Base-by-base conservation (phyloP, 2,888 invertebrate species). In the Mythimna loreyi region DNA sequence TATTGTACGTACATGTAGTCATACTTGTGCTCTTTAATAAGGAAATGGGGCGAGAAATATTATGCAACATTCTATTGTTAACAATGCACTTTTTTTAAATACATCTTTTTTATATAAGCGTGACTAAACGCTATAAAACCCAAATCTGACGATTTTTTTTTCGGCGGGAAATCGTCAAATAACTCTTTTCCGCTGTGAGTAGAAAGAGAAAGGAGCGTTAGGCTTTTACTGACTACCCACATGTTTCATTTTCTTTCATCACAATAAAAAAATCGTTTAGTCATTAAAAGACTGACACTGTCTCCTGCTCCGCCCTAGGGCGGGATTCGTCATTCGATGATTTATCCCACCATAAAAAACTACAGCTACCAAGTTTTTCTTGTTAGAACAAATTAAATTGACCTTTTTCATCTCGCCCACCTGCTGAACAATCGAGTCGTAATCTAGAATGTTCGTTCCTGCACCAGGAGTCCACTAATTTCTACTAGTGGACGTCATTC, bases 1-100 rank as follows among this genome's bases (percentile, higher is more conserved):
- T 25, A n/a, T 45, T 52, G 23, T 28, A 61, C 50, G 19, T 60
- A 72, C 36, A 56, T 50, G 57, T 52, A 75, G 28, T 21, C 33
- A 65, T 23, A 11, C 56, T 57, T 57, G 45, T 45, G 28, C 28
- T 64, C 3, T 16, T 45, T 8, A 16, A 8, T 49, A 28, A 2
- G 28, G 40, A 43, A 49, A 16, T 2, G 23, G 25, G 49, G 33
- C 40, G 49, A 50, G 43, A 9, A 33, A n/a, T 67, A 21, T 13
- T 43, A 23, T 43, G 9, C 36, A n/a, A 7, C 36, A n/a, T 72
- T 8, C 19, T 72, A 13, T 52, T 43, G n/a, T 25, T 21, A 60
- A n/a, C 25, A 23, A 36, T 43, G 50, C 9, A 4, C 2, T 25
- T 50, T 9, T 50, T 25, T 52, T 19, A 1, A 25, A 25, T n/a